Percentiles rank a stretch among this genome's conserved stretches.
These are phyloP conservation scores for Congeria kusceri DNA, from an alignment of 2,888 invertebrate genomes.

Conservation along the genomic window DNA sequence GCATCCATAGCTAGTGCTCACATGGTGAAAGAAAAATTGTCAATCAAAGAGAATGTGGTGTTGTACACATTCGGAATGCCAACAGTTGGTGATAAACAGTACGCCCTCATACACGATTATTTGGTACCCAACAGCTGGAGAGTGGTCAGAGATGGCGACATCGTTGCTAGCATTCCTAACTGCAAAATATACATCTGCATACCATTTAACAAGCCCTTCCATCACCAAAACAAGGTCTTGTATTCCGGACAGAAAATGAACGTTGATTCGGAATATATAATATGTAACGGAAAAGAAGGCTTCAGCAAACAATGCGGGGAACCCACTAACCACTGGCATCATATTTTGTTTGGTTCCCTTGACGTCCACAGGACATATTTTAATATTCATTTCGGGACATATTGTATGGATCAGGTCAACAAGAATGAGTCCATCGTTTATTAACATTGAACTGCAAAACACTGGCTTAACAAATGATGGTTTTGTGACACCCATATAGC, in stretches of 20 bases:
- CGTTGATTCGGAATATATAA: conserved; percentile 27
- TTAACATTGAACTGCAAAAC: no score
- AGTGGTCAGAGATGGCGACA: conserved; percentile 45
- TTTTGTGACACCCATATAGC: no score
- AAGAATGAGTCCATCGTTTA: no score
- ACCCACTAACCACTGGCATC: not conserved
- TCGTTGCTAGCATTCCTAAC: conserved; percentile 44
- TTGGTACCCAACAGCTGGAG: conserved; percentile 56
- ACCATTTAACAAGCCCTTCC: conserved; percentile 44
- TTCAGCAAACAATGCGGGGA: conserved; percentile 21
- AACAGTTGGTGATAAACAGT: conserved; percentile 49
- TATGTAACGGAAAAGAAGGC: conserved; percentile 50
- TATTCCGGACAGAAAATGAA: conserved; percentile 38
- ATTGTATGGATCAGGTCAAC: conserved; percentile 39
- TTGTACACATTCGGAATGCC: conserved; percentile 64
- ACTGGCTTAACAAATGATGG: no score
- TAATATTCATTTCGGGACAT: conserved; percentile 50
- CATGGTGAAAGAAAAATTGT: conserved; percentile 44
- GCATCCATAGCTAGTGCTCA: conserved; percentile 51
- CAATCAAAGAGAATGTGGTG: conserved; percentile 28
- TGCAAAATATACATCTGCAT: conserved; percentile 37
- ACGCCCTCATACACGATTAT: conserved; percentile 36
- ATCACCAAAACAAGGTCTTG: conserved; percentile 50
- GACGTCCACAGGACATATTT: conserved; percentile 51
- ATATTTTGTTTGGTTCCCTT: not conserved